Percentiles rank a stretch among this genome's conserved stretches.
Conservation (phyloP, 2,888 invertebrate genomes). For the Clostera curtula region DNA sequence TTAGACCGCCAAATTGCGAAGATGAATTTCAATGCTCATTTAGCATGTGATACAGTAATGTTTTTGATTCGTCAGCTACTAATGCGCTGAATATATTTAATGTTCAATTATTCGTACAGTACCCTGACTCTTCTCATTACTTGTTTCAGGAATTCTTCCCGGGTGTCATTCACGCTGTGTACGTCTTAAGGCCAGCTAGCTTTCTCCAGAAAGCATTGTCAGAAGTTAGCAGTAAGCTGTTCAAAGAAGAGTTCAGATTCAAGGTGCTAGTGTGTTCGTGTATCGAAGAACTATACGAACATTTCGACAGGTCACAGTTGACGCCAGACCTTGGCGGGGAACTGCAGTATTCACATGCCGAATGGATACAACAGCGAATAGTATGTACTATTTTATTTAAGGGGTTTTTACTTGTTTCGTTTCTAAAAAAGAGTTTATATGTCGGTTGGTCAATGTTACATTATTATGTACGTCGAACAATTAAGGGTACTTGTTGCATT, state of each 20-base stretch:
- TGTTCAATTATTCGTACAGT: too few species aligned
- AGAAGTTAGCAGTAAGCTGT: conserved; percentile 93
- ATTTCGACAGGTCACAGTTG: conserved; percentile 88
- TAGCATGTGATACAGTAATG: too few species aligned
- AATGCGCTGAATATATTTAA: too few species aligned
- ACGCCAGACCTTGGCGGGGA: conserved; percentile 93
- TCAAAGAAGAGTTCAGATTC: conserved; percentile 94
- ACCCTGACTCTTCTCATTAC: too few species aligned
- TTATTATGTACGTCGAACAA: too few species aligned
- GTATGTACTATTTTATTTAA: conserved; percentile 71
- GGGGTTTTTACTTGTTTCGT: too few species aligned
- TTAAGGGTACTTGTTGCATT: too few species aligned
- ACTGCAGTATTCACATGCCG: conserved; percentile 92
- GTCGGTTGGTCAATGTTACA: too few species aligned
- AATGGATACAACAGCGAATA: conserved; percentile 98
- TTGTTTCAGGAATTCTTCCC: conserved; percentile 91
- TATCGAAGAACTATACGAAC: conserved; percentile 89
- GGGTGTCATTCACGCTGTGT: conserved; percentile 94
- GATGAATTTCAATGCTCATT: too few species aligned
- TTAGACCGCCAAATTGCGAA: too few species aligned
- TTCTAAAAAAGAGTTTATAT: too few species aligned
- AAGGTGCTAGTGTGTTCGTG: conserved; percentile 91
- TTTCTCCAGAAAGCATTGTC: conserved; percentile 97
- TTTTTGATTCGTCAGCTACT: too few species aligned
- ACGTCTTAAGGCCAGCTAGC: conserved; percentile 93